Evolutionary conservation across 1,140 invertebrate species (phyloP).

Genomic region (Nixonia krombeini): DNA sequence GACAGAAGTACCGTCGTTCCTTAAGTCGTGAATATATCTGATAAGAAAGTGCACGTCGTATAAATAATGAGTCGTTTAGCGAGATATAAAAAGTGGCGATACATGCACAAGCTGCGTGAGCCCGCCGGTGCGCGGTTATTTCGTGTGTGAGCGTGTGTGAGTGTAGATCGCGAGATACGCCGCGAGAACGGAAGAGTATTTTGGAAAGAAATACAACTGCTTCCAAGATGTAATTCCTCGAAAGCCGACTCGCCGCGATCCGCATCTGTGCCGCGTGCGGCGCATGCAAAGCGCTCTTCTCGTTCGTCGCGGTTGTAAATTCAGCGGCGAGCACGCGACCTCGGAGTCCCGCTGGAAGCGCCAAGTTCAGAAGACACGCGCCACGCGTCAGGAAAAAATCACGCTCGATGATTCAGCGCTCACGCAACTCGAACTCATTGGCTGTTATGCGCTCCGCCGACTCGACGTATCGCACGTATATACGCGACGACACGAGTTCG

Average conservation of each 20-base stretch:
- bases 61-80: conserved; percentile 26
- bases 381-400: conserved; percentile 28
- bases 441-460: not conserved
- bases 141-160: too few species aligned
- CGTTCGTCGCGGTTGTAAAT: conserved; percentile 42
- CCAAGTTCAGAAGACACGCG: conserved; percentile 32
- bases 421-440: conserved; percentile 16
- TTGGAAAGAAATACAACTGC: conserved; percentile 25
- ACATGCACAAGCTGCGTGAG: conserved; percentile 19
- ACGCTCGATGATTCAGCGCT: conserved; percentile 23
- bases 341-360: conserved; percentile 23
- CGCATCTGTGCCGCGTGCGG: conserved; percentile 29
- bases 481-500: conserved; percentile 2
- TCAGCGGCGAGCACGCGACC: conserved; percentile 34
- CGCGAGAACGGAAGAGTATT: conserved; percentile 21
- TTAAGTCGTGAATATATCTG: conserved; percentile 13
- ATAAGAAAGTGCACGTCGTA: conserved; percentile 1
- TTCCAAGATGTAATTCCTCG: conserved; percentile 26
- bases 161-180: conserved; percentile 24
- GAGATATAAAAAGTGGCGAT: conserved; percentile 26
- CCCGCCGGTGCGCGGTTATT: conserved; percentile 27
- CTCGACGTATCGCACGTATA: conserved; percentile 1
- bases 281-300: conserved; percentile 30
- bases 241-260: conserved; percentile 30
- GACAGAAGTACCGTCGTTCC: not conserved